A percentile compares a stretch with the other conserved stretches of the same genome.
Conservation (phyloP, 2,888 invertebrate species). For the Apodemia hepburni region DNA sequence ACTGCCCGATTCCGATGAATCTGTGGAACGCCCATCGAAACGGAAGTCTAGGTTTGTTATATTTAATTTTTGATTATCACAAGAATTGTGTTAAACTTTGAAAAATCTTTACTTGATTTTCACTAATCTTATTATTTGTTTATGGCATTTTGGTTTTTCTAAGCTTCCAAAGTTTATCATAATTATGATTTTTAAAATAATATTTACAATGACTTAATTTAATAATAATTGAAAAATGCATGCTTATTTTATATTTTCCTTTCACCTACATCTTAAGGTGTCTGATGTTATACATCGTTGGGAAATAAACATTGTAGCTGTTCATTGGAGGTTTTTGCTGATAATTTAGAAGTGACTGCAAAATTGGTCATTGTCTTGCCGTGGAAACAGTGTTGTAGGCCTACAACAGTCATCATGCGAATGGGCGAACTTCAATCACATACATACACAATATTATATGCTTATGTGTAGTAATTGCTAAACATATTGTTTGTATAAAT, state of each 20-base stretch:
- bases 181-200: neutral
- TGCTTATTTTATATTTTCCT: neutral
- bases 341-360: neutral
- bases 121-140: neutral
- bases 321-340: neutral
- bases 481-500: no score
- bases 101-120: neutral
- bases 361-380: neutral
- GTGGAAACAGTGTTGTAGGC: neutral
- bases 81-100: neutral
- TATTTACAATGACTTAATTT: neutral
- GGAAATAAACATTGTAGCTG: neutral
- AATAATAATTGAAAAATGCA: neutral
- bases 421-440: neutral
- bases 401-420: neutral
- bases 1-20: slow-evolving; percentile 43
- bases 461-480: no score
- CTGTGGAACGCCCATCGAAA: slow-evolving; percentile 48
- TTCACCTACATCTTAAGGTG: neutral
- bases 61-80: neutral
- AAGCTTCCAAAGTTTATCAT: neutral
- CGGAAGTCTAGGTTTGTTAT: slow-evolving; percentile 66
- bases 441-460: no score
- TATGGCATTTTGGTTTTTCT: neutral
- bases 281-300: neutral